A percentile compares a stretch with the other conserved stretches of the same genome.
phyloP scores from a whole-genome alignment of 2,888 invertebrate species.

The Coelopa pilipes region DNA sequence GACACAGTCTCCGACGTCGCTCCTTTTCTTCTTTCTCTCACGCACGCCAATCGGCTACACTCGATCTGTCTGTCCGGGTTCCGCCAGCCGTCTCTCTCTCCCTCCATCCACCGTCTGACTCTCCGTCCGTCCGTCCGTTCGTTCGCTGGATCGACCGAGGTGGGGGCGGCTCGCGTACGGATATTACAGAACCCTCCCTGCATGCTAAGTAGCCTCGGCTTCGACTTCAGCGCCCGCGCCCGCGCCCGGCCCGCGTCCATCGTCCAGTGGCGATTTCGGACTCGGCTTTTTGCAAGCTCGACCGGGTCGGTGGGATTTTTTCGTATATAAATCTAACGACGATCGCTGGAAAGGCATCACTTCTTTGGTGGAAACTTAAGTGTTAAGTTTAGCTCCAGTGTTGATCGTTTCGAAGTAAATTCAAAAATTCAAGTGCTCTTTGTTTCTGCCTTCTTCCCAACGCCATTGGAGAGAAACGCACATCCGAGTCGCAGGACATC shows the following conservation, averaged over 20 bases:
- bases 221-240: neutral
- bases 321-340: slow-evolving; percentile 67
- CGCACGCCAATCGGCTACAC: neutral
- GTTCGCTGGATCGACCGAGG: neutral
- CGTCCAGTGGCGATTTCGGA: slow-evolving; percentile 22
- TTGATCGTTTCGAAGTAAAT: slow-evolving; percentile 49
- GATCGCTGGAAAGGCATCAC: slow-evolving; percentile 61
- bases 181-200: slow-evolving; percentile 44
- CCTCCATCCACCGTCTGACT: no score
- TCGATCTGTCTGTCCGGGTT: no score
- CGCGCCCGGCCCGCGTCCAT: neutral
- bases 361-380: slow-evolving; percentile 67
- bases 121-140: neutral
- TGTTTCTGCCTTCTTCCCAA: no score
- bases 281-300: slow-evolving; percentile 43
- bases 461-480: no score
- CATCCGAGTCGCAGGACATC: no score
- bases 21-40: neutral
- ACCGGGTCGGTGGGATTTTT: slow-evolving; percentile 42
- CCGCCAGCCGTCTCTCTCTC: no score
- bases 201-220: slow-evolving; percentile 53
- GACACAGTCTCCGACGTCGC: no score
- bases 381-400: slow-evolving; percentile 67
- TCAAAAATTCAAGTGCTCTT: no score
- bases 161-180: slow-evolving; percentile 7